phyloP scores from a whole-genome alignment of 1,140 invertebrate genomes.

The Drosophila orosa region DNA sequence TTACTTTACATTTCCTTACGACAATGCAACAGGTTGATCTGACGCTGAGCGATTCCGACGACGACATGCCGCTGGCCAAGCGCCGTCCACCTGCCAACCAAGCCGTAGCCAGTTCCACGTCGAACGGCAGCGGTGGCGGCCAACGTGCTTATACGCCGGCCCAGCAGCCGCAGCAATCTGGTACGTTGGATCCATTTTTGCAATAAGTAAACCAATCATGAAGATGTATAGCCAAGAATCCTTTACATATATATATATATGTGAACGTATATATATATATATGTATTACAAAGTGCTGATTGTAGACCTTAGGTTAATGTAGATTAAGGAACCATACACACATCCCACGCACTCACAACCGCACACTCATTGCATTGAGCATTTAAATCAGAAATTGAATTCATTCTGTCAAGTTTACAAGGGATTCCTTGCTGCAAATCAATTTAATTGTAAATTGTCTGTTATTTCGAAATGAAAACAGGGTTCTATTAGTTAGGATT shows the following conservation, averaged over 20 bases:
- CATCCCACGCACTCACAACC: conserved; percentile 20
- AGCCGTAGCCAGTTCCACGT: conserved; percentile 72
- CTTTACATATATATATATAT: conserved; percentile 25
- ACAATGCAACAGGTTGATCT: conserved; percentile 82
- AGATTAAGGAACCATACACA: conserved; percentile 42
- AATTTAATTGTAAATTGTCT: neutral
- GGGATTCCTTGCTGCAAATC: neutral
- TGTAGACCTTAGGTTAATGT: conserved; percentile 50
- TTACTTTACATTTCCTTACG: too few species aligned
- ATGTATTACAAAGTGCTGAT: conserved; percentile 48
- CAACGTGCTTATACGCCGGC: conserved; percentile 72
- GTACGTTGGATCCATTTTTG: conserved; percentile 83
- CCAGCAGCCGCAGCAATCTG: conserved; percentile 74
- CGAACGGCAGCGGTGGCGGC: conserved; percentile 61
- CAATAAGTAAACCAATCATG: conserved; percentile 53
- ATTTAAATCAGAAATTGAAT: conserved; percentile 5
- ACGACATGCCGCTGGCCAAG: conserved; percentile 84
- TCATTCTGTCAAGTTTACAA: neutral
- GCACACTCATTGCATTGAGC: neutral
- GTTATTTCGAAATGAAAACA: neutral
- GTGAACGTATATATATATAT: neutral
- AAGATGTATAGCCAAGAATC: conserved; percentile 52
- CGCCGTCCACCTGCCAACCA: conserved; percentile 74
- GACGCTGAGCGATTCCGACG: conserved; percentile 84
- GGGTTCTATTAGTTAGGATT: neutral